These are phyloP conservation scores for Pteronura brasiliensis DNA, from an alignment of 2,113 vertebrate species.

Conservation along the genomic window DNA sequence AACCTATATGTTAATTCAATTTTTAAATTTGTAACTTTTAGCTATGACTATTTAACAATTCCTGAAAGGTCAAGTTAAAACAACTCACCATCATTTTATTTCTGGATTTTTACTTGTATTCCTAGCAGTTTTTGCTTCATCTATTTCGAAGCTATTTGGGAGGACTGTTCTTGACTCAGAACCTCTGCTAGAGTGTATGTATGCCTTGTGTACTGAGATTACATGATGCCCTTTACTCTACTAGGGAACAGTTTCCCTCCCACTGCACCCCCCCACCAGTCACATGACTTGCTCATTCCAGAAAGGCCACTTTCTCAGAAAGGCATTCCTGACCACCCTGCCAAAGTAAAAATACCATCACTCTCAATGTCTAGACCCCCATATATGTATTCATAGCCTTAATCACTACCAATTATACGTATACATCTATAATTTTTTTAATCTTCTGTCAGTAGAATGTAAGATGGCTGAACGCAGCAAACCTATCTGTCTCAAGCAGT, in stretches of 20 bases:
- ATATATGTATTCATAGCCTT: background rate
- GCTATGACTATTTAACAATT: background rate
- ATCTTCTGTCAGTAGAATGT: background rate
- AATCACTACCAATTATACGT: background rate
- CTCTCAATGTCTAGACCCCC: background rate
- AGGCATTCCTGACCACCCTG: background rate
- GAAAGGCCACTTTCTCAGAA: background rate
- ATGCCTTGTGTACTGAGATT: background rate
- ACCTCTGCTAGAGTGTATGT: background rate
- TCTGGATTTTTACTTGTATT: background rate
- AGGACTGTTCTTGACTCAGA: background rate
- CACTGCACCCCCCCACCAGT: background rate
- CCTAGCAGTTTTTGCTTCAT: background rate
- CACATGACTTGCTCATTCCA: background rate
- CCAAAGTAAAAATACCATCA: background rate
- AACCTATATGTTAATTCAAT: background rate
- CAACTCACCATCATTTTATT: background rate
- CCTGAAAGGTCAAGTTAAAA: background rate
- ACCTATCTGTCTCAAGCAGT: background rate
- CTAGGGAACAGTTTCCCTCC: background rate
- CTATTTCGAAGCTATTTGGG: background rate
- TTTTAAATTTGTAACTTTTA: background rate
- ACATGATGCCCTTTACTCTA: background rate
- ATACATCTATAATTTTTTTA: background rate
- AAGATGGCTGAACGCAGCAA: background rate